A percentile compares a stretch with the other conserved stretches of the same genome.
These are phyloP conservation scores for Takifugu rubripes DNA, from an alignment of 2,797 vertebrate species.

Conservation along the genomic window DNA sequence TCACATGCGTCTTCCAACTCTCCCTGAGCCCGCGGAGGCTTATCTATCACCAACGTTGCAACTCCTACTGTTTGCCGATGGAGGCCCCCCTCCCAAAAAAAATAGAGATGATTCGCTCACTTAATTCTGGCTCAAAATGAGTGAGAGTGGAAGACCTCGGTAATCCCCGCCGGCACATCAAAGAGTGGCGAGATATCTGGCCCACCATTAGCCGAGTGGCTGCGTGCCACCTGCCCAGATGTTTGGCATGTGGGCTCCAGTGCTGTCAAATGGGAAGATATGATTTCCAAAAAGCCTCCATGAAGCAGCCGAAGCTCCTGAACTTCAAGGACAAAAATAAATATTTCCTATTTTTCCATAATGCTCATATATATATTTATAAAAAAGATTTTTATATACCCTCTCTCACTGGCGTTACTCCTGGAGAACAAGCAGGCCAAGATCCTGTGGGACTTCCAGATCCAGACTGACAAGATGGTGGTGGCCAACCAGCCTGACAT, in stretches of 20 bases:
- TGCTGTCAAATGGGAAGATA: conserved; percentile 58
- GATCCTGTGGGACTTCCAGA: too few species aligned
- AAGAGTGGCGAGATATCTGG: conserved; percentile 56
- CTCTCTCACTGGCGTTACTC: too few species aligned
- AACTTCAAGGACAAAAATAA: conserved; percentile 45
- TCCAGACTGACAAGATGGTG: too few species aligned
- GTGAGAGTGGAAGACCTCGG: conserved; percentile 30
- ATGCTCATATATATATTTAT: too few species aligned
- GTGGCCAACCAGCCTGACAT: too few species aligned
- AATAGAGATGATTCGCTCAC: conserved; percentile 41
- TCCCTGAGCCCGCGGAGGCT: conserved; percentile 11
- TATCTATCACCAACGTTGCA: conserved; percentile 36
- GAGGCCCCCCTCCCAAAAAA: conserved; percentile 36
- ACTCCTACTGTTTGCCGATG: conserved; percentile 34
- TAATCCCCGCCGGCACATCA: conserved; percentile 65
- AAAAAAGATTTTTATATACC: too few species aligned
- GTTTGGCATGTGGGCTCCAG: conserved; percentile 58
- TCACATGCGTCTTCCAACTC: conserved; percentile 1
- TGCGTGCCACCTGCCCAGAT: conserved; percentile 70
- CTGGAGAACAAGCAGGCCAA: too few species aligned
- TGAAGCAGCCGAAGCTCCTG: conserved; percentile 34
- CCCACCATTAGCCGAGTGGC: conserved; percentile 58
- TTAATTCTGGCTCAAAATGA: conserved; percentile 50
- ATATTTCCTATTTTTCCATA: not conserved
- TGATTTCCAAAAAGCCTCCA: conserved; percentile 42